These are phyloP conservation scores for Poeciliopsis infans DNA, from an alignment of 2,797 vertebrate species.

Conservation along the genomic window DNA sequence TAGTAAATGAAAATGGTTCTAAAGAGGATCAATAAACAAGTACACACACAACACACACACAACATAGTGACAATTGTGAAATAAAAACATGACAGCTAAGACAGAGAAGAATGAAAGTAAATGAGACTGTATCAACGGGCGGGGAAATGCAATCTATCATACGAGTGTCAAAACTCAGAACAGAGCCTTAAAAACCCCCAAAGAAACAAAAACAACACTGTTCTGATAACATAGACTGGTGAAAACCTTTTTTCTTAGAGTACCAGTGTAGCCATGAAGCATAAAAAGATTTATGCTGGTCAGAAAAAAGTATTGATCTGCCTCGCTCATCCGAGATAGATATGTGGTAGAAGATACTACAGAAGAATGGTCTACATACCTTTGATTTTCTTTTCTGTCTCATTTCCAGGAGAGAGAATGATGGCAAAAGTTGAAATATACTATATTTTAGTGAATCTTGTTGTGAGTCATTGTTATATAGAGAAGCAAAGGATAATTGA, in stretches of 20 bases:
- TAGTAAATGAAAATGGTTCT: no score
- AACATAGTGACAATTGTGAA: neutral
- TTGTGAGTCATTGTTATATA: no score
- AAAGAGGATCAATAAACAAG: no score
- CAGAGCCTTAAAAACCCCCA: constrained; percentile 31
- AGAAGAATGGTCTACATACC: constrained; percentile 18
- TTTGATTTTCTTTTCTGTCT: constrained; percentile 22
- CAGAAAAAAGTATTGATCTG: constrained; percentile 53
- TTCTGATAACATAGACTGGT: constrained; percentile 21
- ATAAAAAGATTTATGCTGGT: constrained; percentile 60
- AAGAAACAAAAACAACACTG: constrained; percentile 23
- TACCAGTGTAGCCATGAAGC: constrained; percentile 38
- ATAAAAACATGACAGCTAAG: neutral
- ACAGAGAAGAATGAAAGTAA: neutral
- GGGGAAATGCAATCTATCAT: neutral
- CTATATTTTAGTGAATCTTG: neutral
- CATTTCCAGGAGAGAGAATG: neutral
- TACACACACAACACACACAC: no score
- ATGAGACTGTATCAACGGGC: constrained; percentile 9
- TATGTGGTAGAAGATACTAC: constrained; percentile 14
- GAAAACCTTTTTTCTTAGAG: constrained; percentile 32
- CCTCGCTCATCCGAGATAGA: constrained; percentile 16
- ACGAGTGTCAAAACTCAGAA: constrained; percentile 36
- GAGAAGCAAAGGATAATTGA: neutral
- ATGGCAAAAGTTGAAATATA: neutral